Base-by-base conservation (phyloP, 2,797 vertebrate species). In the Sphenodon punctatus region DNA sequence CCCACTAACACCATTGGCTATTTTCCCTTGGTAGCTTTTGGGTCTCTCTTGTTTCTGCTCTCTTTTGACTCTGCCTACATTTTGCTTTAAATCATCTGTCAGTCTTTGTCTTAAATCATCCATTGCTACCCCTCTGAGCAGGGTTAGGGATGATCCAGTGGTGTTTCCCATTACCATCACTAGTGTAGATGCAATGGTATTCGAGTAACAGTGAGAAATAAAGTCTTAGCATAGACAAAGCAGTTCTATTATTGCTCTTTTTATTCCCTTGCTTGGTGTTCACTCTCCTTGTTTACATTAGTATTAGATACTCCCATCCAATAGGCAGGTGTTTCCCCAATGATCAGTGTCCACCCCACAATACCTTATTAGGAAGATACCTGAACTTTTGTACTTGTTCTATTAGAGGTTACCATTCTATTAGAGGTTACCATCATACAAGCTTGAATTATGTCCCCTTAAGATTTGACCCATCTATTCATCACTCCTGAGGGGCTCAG, bases 1-100 rank as follows among this genome's bases (percentile, higher is more conserved):
- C 15, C 53, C 1, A 3, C 7, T 51, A 51, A 0, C 46, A 46
- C 45, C 45, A 1, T 2, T n/a, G 34, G 22, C n/a, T 58, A 32
- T 67, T 67, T 25, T 13, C 43, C 19, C 4, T 63, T 38, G 5
- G 61, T 53, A 53, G 27, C 8, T 10, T 30, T 51, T 27, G 49
- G 7, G 51, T 51, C 49, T n/a, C 27, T 76, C 68, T 58, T 19
- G 11, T 25, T 51, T 8, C 17, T 46, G 8, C 5, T 38, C 77
- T 61, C 66, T 77, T 76, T 78, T 43, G 73, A 27, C 42, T 66
- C 69, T 10, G 15, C 34, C 32, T 23, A 4, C 8, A 66, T 7
- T 27, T 63, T 19, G 10, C 43, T 12, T 70, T 46, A n/a, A n/a
- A n/a, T n/a, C n/a, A n/a, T n/a, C n/a, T n/a, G n/a, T n/a, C n/a